phyloP scores from a whole-genome alignment of 2,797 vertebrate genomes.

The Hoplostethus atlanticus region DNA sequence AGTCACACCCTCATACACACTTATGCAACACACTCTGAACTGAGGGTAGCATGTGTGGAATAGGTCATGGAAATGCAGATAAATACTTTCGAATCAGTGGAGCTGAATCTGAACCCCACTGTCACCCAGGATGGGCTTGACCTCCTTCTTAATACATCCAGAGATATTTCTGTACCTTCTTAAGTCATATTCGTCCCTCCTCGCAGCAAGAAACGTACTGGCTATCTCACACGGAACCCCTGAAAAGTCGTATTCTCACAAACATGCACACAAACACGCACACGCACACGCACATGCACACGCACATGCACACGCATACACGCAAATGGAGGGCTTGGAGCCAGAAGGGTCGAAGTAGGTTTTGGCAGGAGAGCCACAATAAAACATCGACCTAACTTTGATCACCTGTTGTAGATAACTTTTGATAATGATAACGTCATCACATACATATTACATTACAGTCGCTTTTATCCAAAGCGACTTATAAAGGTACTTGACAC shows the following conservation, averaged over 20 bases:
- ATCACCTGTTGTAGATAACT: no score
- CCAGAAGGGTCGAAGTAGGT: no score
- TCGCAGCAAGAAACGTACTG: conserved; percentile 64
- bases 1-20: no score
- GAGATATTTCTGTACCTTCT: conserved; percentile 73
- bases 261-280: conserved; percentile 10
- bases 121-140: conserved; percentile 67
- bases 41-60: conserved; percentile 11
- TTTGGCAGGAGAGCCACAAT: no score
- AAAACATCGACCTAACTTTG: no score
- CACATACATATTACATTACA: no score
- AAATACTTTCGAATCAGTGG: conserved; percentile 58
- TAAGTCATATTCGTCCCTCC: conserved; percentile 67
- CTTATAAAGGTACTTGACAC: no score
- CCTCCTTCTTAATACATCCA: conserved; percentile 64
- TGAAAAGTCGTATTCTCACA: conserved; percentile 62
- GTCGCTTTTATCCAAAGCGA: no score
- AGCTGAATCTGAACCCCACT: conserved; percentile 60
- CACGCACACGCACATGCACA: conserved; percentile 17
- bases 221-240: conserved; percentile 56
- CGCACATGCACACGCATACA: conserved; percentile 20
- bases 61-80: conserved; percentile 43
- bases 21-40: conserved; percentile 26
- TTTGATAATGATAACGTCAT: no score
- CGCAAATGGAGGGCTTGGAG: neutral